Evolutionary conservation across 2,113 vertebrate genomes (phyloP), one percentile per base, ranked within the genome.

Genomic region (Pseudorhombus dupliciocellatus): DNA sequence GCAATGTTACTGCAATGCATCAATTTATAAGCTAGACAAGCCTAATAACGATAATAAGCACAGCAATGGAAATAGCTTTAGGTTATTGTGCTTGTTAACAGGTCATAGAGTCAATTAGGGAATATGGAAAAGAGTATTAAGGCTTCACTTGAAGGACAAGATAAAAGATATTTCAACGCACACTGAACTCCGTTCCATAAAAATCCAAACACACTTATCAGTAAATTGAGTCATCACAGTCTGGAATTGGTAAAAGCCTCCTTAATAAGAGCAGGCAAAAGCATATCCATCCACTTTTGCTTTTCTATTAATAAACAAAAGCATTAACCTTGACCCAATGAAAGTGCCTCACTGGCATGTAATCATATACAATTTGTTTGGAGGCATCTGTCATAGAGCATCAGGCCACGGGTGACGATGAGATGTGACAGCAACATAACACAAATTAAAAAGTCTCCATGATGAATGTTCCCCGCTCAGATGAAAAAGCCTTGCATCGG

Each of bases 301-400:
- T 75, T 77, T 79, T 64, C 65, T 74, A 73, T 89, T 83, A 72
- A 88, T 78, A 90, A 90, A 88, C 80, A 84, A 85, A 83, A 70
- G 34, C 85, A 89, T 87, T 85, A 85, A 75, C 90, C 81, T 89
- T 89, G 84, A 72, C 81, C 66, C 56, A 77, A 66, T 24, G 0
- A 70, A 77, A 77, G 70, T 75, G 64, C 87, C 66, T 73, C 50
- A 58, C 57, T 77, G 77, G 37, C 73, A 74, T 68, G 67, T 75
- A 81, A 84, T 86, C 82, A 70, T 77, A 78, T 76, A 83, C 57
- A 73, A 80, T 88, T 63, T 83, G 76, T 87, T 83, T 75, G 65
- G 7, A 68, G 82, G 79, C 84, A 77, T 88, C 70, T 79, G 83
- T 85, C 83, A 79, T 26, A 69, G 15, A 55, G 70, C 73, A 81